Percentiles rank a stretch among this genome's conserved stretches.
Conservation (phyloP, 2,797 vertebrate genomes). For the Urosaurus nigricauda region DNA sequence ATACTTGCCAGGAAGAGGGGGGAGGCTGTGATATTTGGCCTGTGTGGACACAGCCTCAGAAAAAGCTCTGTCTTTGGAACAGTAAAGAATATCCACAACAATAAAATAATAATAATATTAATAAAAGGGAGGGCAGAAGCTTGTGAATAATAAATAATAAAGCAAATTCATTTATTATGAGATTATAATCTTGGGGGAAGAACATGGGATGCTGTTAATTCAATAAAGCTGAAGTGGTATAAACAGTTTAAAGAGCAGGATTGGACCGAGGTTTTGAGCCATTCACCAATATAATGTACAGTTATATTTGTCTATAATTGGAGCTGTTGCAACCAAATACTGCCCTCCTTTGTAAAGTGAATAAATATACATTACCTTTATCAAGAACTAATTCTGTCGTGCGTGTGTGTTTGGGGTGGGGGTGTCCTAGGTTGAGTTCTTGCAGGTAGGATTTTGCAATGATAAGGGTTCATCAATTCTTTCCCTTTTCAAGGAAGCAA, state of each 20-base stretch:
- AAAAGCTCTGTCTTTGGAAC: constrained; percentile 34
- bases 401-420: constrained; percentile 23
- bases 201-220: constrained; percentile 67
- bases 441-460: background rate
- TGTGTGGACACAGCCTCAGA: background rate
- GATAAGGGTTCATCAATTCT: background rate
- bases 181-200: constrained; percentile 71
- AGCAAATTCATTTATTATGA: constrained; percentile 61
- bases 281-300: constrained; percentile 81
- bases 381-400: constrained; percentile 74
- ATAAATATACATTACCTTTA: constrained; percentile 87
- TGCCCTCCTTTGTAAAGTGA: constrained; percentile 86
- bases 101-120: constrained; percentile 20
- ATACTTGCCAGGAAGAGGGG: too few species aligned
- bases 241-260: constrained; percentile 69
- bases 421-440: constrained; percentile 29
- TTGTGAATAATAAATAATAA: constrained; percentile 72
- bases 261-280: constrained; percentile 70
- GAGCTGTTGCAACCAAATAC: constrained; percentile 83
- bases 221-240: constrained; percentile 68
- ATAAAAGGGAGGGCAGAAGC: constrained; percentile 52
- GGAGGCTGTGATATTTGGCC: too few species aligned
- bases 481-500: constrained; percentile 5
- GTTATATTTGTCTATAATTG: constrained; percentile 85
- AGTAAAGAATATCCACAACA: constrained; percentile 11